Base-by-base conservation (phyloP, 2,888 invertebrate genomes). In the Mylabris sibirica region DNA sequence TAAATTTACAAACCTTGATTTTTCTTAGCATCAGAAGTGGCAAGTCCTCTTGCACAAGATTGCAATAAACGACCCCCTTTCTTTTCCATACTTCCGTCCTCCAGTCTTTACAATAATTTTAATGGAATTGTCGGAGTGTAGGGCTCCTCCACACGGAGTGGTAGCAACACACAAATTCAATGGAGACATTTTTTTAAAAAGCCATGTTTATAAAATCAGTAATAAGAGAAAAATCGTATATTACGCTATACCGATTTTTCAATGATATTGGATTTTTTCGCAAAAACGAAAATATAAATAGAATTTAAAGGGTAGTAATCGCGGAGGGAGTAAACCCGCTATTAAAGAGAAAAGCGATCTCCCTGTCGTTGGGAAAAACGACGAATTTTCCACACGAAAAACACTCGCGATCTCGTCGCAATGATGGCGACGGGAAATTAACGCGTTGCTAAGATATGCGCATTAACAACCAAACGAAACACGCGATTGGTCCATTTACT, bases 181-280 rank as follows among this genome's bases (percentile, higher is more conserved):
- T 86, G 88, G 87, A 90, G 90, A 91, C 93, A 93, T 93, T 89
- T 53, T n/a, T 53, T 91, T 91, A 92, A 89, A 89, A 91, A 90
- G 91, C 92, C 92, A 92, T 92, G 90, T 91, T 91, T 89, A 87
- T 88, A 80, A 85, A 85, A 85, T 84, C 85, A 86, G 85, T 87
- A 85, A 87, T 87, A 85, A 86, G 87, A 86, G 88, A 87, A 87
- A 84, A 82, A 64, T 77, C 77, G 41, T 69, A 64, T 73, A 69
- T n/a, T 79, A 78, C 80, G 72, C 73, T 73, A 72, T 65, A 71
- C 44, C 59, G 64, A 63, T 79, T 72, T 76, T 78, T 84, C 84
- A 76, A 82, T 84, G 84, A 83, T 83, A 82, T 82, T 78, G 80
- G 77, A 53, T 22, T 11, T 44, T 53, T 22, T 22, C 72, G 41